A percentile compares a stretch with the other conserved stretches of the same genome.
Conservation (phyloP, 1,140 invertebrate species). For the Drosophila auraria region DNA sequence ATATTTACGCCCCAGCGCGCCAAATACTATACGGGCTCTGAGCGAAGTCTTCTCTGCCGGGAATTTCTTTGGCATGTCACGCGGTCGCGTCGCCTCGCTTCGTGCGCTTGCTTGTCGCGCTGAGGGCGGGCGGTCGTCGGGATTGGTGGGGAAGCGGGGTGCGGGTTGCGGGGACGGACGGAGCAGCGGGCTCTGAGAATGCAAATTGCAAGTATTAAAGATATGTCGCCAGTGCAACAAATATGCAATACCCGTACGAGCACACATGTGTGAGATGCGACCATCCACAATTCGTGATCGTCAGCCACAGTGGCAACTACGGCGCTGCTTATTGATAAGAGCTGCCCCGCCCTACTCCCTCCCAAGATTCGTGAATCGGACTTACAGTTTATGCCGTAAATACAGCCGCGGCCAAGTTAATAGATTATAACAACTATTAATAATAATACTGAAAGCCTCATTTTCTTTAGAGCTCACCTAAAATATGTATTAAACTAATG, state of each 20-base stretch:
- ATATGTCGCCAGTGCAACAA: conserved; percentile 51
- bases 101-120: conserved; percentile 46
- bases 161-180: neutral
- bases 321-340: conserved; percentile 49
- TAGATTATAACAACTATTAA: neutral
- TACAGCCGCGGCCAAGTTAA: neutral
- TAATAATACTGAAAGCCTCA: neutral
- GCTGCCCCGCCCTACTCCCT: neutral
- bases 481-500: no score
- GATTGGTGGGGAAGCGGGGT: neutral
- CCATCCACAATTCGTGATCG: conserved; percentile 54
- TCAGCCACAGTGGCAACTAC: conserved; percentile 39
- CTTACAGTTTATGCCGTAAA: conserved; percentile 7
- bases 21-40: conserved; percentile 21
- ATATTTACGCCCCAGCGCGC: conserved; percentile 15
- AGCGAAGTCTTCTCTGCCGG: conserved; percentile 30
- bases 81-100: conserved; percentile 47
- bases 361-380: conserved; percentile 13
- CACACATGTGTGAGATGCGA: conserved; percentile 15
- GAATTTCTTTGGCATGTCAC: conserved; percentile 74
- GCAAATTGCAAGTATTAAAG: conserved; percentile 46
- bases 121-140: conserved; percentile 5
- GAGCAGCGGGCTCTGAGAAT: conserved; percentile 24
- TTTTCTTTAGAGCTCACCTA: no score
- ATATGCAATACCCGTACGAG: conserved; percentile 47